Percentiles rank a stretch among this genome's conserved stretches.
Conservation (phyloP, 1,140 invertebrate genomes). For the Drosophila ambigua region DNA sequence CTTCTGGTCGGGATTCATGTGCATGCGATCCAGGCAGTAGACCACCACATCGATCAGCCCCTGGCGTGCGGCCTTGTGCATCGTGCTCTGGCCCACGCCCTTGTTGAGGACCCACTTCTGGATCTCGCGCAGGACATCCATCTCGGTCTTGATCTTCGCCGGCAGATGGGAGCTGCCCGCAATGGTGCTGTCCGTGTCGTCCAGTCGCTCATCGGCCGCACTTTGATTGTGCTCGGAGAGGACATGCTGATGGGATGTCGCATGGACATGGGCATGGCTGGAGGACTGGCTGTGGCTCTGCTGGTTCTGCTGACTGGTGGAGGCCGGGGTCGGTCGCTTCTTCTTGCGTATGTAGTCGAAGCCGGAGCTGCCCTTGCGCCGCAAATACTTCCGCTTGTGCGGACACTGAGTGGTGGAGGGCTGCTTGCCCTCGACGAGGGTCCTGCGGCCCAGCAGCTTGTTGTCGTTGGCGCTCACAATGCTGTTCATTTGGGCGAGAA, state of each 20-base stretch:
- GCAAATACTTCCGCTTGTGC: conserved; percentile 84
- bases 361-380: conserved; percentile 89
- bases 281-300: not conserved
- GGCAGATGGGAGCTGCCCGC: conserved; percentile 63
- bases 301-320: conserved; percentile 45
- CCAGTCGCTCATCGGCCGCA: conserved; percentile 55
- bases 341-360: conserved; percentile 96
- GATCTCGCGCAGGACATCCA: conserved; percentile 93
- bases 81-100: conserved; percentile 94
- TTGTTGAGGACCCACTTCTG: conserved; percentile 96
- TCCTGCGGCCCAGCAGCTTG: conserved; percentile 74
- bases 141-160: conserved; percentile 83
- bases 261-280: conserved; percentile 3
- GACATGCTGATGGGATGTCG: not conserved
- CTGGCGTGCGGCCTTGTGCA: conserved; percentile 94
- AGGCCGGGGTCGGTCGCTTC: conserved; percentile 86
- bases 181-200: conserved; percentile 72
- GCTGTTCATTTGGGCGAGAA: conserved; percentile 79
- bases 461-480: conserved; percentile 84
- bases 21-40: conserved; percentile 94
- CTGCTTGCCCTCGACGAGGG: conserved; percentile 24
- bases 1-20: conserved; percentile 91
- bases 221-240: conserved; percentile 18
- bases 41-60: conserved; percentile 96
- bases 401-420: conserved; percentile 7